phyloP scores from a whole-genome alignment of 2,888 invertebrate species.

The Lamproptera curius region DNA sequence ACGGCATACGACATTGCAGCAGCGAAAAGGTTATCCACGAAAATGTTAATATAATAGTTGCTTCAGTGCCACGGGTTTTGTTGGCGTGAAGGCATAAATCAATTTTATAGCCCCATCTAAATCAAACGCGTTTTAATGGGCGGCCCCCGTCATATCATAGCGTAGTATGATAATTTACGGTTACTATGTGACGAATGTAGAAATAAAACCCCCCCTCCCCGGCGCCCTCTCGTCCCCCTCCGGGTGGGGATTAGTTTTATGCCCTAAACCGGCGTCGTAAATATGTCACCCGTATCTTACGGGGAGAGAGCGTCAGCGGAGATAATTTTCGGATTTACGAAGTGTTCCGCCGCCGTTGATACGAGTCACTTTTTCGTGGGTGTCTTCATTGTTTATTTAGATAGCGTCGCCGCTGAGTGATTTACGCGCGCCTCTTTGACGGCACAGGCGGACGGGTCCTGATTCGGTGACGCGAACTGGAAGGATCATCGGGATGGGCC shows the following conservation, averaged over 20 bases:
- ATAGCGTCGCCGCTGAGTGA: conserved; percentile 31
- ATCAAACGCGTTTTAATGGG: conserved; percentile 80
- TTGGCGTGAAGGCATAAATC: conserved; percentile 79
- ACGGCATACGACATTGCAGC: conserved; percentile 55
- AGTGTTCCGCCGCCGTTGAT: conserved; percentile 35
- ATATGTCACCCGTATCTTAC: conserved; percentile 73
- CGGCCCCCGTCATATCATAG: conserved; percentile 79
- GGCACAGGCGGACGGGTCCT: conserved; percentile 16
- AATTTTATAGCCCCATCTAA: conserved; percentile 80
- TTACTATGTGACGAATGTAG: conserved; percentile 79
- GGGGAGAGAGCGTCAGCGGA: conserved; percentile 52
- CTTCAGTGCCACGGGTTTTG: conserved; percentile 77
- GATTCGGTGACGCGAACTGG: neutral
- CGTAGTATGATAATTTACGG: conserved; percentile 79
- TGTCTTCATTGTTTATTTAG: conserved; percentile 35
- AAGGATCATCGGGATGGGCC: no score
- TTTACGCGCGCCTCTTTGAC: conserved; percentile 19
- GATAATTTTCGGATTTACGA: conserved; percentile 74
- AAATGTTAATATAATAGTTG: conserved; percentile 79
- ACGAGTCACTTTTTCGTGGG: conserved; percentile 33
- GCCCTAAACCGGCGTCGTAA: conserved; percentile 72
- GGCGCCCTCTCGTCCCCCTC: conserved; percentile 30
- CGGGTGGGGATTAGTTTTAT: conserved; percentile 70
- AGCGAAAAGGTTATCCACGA: conserved; percentile 73
- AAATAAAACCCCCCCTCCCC: conserved; percentile 69